phyloP scores from a whole-genome alignment of 2,113 vertebrate species.

The Apaloderma vittatum region DNA sequence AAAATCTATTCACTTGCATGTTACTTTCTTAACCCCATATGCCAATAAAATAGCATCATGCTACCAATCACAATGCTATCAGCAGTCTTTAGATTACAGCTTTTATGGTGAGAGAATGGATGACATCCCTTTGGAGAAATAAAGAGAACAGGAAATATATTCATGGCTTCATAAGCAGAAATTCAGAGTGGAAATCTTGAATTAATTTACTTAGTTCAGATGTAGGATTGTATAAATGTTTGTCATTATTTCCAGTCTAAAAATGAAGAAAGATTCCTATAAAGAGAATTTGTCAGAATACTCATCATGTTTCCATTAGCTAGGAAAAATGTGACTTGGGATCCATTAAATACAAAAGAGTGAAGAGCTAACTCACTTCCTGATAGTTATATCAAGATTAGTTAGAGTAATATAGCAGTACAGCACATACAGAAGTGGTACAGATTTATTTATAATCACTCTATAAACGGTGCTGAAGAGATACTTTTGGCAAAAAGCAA shows the following conservation, averaged over 20 bases:
- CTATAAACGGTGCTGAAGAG: not conserved
- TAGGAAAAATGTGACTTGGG: constrained; percentile 39
- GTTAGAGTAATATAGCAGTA: not conserved
- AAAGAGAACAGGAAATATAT: constrained; percentile 43
- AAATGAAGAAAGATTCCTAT: constrained; percentile 22
- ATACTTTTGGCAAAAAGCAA: constrained; percentile 5
- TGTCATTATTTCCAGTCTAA: constrained; percentile 51
- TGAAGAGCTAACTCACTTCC: constrained; percentile 33
- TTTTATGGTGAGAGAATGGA: constrained; percentile 36
- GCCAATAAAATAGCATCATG: constrained; percentile 11
- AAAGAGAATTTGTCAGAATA: constrained; percentile 31
- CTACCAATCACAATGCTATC: constrained; percentile 19
- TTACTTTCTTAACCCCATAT: not conserved
- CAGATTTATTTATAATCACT: constrained; percentile 7
- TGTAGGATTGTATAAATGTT: constrained; percentile 56
- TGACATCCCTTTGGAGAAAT: constrained; percentile 47
- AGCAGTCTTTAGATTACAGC: not conserved
- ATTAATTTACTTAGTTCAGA: constrained; percentile 59
- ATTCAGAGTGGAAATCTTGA: constrained; percentile 44
- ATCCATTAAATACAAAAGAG: constrained; percentile 44
- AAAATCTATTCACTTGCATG: not conserved
- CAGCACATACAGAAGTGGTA: not conserved
- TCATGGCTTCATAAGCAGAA: constrained; percentile 38
- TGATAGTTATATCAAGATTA: constrained; percentile 38
- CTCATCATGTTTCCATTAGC: constrained; percentile 38